phyloP scores from a whole-genome alignment of 2,113 vertebrate genomes.

The Abramis brama region DNA sequence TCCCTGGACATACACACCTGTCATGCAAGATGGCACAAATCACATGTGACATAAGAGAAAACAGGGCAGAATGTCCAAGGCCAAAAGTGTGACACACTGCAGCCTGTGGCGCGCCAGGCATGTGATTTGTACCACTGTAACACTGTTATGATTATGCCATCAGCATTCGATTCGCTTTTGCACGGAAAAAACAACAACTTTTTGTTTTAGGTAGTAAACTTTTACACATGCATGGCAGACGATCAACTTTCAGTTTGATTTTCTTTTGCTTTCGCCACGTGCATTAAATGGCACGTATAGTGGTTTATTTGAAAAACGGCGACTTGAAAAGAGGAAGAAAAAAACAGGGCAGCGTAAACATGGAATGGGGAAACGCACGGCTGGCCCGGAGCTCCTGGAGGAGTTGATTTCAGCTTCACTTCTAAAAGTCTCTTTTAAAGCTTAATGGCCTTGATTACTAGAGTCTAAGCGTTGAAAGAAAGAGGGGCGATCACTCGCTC shows the following conservation, averaged over 20 bases:
- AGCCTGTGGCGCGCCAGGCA: neutral
- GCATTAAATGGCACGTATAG: neutral
- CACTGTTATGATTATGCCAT: constrained; percentile 28
- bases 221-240: neutral
- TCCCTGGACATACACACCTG: constrained; percentile 28
- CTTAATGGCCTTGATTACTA: constrained; percentile 45
- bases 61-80: constrained; percentile 19
- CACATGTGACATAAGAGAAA: constrained; percentile 19
- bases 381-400: constrained; percentile 2
- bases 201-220: neutral
- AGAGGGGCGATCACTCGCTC: constrained; percentile 28
- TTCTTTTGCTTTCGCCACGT: neutral
- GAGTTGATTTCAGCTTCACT: constrained; percentile 29
- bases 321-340: constrained; percentile 3
- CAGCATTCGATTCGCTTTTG: neutral
- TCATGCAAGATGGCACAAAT: constrained; percentile 37
- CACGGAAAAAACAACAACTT: neutral
- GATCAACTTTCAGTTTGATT: constrained; percentile 2
- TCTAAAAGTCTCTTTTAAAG: constrained; percentile 44
- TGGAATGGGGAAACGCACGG: neutral
- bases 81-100: constrained; percentile 15
- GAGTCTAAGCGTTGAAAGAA: constrained; percentile 24
- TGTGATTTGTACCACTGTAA: neutral
- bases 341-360: neutral
- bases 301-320: constrained; percentile 13